Evolutionary conservation across 2,113 vertebrate genomes (phyloP).

Genomic region (Chionomys nivalis): DNA sequence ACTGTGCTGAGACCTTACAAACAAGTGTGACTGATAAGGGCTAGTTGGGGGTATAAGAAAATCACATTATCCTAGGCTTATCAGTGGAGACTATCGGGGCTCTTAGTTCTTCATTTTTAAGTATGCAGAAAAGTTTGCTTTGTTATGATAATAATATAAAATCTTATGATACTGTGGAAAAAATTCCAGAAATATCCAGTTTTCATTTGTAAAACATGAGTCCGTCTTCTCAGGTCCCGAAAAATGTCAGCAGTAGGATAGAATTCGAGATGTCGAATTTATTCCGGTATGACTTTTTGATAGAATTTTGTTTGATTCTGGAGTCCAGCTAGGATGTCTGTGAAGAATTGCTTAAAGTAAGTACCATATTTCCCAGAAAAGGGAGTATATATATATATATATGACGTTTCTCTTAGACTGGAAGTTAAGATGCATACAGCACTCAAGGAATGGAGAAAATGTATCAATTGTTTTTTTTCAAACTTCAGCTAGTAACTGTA

Average conservation of each 20-base stretch:
- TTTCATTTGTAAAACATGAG: slow-evolving; percentile 26
- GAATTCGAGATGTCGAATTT: not conserved
- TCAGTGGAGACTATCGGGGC: not conserved
- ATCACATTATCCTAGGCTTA: not conserved
- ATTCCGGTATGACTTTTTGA: not conserved
- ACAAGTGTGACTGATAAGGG: not conserved
- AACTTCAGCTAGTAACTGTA: not conserved
- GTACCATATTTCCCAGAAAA: not conserved
- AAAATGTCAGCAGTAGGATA: not conserved
- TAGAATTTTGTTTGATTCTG: slow-evolving; percentile 21
- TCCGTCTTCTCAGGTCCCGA: not conserved
- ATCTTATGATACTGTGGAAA: not conserved
- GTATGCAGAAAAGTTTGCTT: not conserved
- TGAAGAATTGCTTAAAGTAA: not conserved
- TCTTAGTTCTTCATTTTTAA: not conserved
- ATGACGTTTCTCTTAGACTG: not conserved
- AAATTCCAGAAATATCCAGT: not conserved
- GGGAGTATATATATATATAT: not conserved
- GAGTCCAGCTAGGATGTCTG: not conserved
- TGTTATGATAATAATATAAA: not conserved
- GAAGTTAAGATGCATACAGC: not conserved
- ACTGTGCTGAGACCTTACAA: not conserved
- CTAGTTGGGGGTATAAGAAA: not conserved
- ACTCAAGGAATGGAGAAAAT: not conserved
- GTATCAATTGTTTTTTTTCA: not conserved